Evolutionary conservation across 2,888 invertebrate genomes (phyloP).

Genomic region (Caenorhabditis sinica): DNA sequence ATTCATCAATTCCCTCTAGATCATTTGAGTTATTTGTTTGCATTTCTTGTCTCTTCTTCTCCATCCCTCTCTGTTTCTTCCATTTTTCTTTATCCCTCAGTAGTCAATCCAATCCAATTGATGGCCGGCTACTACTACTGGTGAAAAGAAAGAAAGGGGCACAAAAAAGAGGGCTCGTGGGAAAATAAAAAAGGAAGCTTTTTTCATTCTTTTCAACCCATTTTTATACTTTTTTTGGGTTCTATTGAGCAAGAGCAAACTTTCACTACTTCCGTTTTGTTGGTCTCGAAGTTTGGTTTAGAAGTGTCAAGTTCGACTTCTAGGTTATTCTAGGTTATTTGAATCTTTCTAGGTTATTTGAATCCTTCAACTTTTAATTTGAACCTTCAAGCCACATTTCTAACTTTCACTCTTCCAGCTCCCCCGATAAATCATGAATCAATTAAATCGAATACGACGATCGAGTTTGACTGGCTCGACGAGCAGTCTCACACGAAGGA

Average conservation of each 20-base stretch:
- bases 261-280: background rate
- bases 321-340: too few relatives aligned
- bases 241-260: background rate
- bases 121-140: constrained; percentile 25
- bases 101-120: constrained; percentile 26
- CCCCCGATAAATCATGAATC: constrained; percentile 58
- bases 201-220: background rate
- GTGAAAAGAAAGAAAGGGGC: background rate
- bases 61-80: background rate
- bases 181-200: constrained; percentile 1
- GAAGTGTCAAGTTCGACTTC: too few relatives aligned
- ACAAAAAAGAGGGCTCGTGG: constrained; percentile 19
- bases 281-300: background rate
- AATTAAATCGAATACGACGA: constrained; percentile 61
- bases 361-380: background rate
- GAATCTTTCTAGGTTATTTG: background rate
- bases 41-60: background rate
- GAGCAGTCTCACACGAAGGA: constrained; percentile 66
- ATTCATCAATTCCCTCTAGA: background rate
- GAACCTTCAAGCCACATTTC: background rate
- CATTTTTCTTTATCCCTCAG: background rate
- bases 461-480: constrained; percentile 71
- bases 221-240: constrained; percentile 1
- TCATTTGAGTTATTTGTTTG: constrained; percentile 10
- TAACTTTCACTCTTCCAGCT: constrained; percentile 3